A percentile compares a stretch with the other conserved stretches of the same genome.
Conservation (phyloP, 2,113 vertebrate species). For the Ophiodon elongatus region DNA sequence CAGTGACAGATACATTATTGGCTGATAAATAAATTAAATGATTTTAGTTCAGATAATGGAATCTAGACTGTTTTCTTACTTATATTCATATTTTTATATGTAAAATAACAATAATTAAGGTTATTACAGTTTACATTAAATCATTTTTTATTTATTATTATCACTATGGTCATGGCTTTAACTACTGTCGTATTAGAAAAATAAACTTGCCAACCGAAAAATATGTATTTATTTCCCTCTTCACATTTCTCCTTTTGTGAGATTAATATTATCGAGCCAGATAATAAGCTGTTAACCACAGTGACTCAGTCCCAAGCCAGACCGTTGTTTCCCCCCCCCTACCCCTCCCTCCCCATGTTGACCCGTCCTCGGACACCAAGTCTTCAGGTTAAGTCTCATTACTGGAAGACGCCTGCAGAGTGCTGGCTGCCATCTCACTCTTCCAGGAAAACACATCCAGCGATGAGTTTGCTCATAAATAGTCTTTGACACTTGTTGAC, state of each 20-base stretch:
- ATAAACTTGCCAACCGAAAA: not conserved
- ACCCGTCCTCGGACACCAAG: not conserved
- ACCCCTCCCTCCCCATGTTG: not conserved
- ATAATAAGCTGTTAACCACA: not conserved
- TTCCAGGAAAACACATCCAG: constrained; percentile 15
- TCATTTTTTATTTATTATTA: not conserved
- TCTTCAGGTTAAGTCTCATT: constrained; percentile 1
- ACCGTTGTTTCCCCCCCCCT: not conserved
- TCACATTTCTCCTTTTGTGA: not conserved
- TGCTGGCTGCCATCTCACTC: constrained; percentile 9
- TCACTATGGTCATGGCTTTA: not conserved
- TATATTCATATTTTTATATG: too few species aligned
- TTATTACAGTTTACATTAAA: not conserved
- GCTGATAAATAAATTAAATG: too few species aligned
- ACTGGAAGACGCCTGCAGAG: not conserved
- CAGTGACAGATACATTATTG: too few species aligned
- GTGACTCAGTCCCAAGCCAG: not conserved
- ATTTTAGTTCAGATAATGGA: too few species aligned
- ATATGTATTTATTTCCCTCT: not conserved
- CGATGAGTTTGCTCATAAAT: not conserved
- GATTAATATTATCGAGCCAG: not conserved
- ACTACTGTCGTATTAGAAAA: not conserved
- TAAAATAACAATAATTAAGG: too few species aligned
- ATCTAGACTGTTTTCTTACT: too few species aligned
- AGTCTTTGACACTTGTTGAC: not conserved